phyloP scores from a whole-genome alignment of 1,140 invertebrate genomes.

The Drosophila funebris region DNA sequence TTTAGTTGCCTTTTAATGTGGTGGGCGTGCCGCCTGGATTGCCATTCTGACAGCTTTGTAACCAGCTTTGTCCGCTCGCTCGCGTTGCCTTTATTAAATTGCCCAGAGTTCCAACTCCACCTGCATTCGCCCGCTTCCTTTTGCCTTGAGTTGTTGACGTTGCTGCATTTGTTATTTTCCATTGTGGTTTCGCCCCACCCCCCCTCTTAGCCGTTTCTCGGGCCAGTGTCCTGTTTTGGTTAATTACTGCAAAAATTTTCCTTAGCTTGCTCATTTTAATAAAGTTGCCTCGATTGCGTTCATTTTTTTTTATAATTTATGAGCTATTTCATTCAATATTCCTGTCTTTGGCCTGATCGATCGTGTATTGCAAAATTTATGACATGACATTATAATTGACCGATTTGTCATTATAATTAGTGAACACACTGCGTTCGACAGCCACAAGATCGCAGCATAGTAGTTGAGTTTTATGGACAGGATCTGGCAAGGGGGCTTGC shows the following conservation, averaged over 20 bases:
- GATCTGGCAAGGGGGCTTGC: background rate
- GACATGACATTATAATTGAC: conserved; percentile 81
- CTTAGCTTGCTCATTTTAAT: conserved; percentile 32
- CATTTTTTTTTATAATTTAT: conserved; percentile 59
- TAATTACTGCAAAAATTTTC: conserved; percentile 22
- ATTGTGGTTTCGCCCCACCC: no score
- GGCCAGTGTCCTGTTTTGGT: background rate
- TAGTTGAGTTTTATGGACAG: conserved; percentile 9
- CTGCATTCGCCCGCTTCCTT: conserved; percentile 38
- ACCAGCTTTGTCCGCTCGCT: conserved; percentile 2
- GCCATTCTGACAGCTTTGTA: conserved; percentile 70
- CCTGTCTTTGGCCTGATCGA: conserved; percentile 63
- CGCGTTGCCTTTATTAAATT: conserved; percentile 67
- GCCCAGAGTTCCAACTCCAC: conserved; percentile 22
- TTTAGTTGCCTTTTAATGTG: conserved; percentile 76
- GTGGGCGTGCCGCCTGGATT: conserved; percentile 65
- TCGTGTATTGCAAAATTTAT: conserved; percentile 68
- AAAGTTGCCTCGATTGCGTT: conserved; percentile 42
- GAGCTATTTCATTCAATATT: conserved; percentile 76
- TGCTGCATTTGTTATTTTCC: conserved; percentile 54
- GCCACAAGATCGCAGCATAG: background rate
- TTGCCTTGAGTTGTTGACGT: conserved; percentile 49
- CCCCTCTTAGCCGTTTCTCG: background rate
- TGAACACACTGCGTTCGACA: conserved; percentile 35
- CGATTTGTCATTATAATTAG: conserved; percentile 82